Evolutionary conservation across 2,888 invertebrate genomes (phyloP), one percentile per base, ranked within the genome.

Genomic region (Aquatica leii): DNA sequence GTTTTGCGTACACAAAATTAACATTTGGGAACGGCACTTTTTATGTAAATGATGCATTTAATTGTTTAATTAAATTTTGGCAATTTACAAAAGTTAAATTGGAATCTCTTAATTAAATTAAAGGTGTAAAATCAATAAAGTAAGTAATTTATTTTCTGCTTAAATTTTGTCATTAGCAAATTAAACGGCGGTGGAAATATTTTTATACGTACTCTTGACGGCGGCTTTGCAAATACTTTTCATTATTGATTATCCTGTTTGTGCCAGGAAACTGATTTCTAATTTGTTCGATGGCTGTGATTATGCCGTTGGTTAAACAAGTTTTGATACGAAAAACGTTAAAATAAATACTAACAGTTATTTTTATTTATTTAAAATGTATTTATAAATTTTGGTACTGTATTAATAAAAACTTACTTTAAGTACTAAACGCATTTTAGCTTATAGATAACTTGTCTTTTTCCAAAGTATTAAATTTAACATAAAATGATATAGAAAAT

Each of bases 51-150:
- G 24, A 24, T 24, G 24, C 6, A 24, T 24, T 37, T 37, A 37
- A 37, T 37, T 37, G 37, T 37, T 37, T 37, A 37, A 37, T 37
- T 37, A 37, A 37, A 12, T 37, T 37, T 37, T 37, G 12, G 11
- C 12, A 37, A 37, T 37, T 11, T 37, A n/a, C 24, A 12, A 37
- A 37, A 37, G 37, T 37, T 24, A 24, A 24, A 24, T 24, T 24
- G 24, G 37, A 37, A 37, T 37, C 12, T 37, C 37, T 37, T 37
- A 12, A 12, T 12, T n/a, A n/a, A 37, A 37, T 37, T 37, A n/a
- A 37, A 37, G 11, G 11, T n/a, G 11, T 2, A 37, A 37, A 37
- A 37, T 37, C 12, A 11, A 37, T 37, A 37, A 37, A 37, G 37
- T n/a, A 37, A 37, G 12, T 37, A 37, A 37, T 37, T 37, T 37